Base-by-base conservation (phyloP, 2,888 invertebrate genomes). In the Shargacucullia verbasci region DNA sequence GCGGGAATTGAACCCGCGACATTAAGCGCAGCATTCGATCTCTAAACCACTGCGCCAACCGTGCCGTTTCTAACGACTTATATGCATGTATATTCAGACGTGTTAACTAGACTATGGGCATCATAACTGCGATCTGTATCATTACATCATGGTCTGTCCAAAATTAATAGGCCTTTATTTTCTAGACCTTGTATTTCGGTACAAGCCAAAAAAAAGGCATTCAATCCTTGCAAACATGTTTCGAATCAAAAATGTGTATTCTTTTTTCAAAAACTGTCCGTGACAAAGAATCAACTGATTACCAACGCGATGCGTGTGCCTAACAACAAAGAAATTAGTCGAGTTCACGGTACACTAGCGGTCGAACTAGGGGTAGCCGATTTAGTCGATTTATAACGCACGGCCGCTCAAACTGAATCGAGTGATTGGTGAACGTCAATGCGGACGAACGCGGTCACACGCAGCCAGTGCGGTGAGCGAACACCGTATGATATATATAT, bases 341-440 rank as follows among this genome's bases (percentile, higher is more conserved):
- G 54, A 67, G 64, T 79, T 79, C 53, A 80, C 73, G 79, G 68
- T 61, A 73, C 63, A 73, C 57, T 63, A 70, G 68, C 52, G 39
- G 59, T 48, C 52, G 63, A 67, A 66, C 69, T 52, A 57, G 59
- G 75, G 75, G 75, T 75, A 46, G 62, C 39, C 65, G 73, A 67
- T 71, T 71, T 71, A 75, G 65, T 59, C 64, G 68, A 62, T 70
- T 72, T 78, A 62, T 55, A 69, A 78, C 86, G 91, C 90, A 91
- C 88, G 92, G 84, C 74, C 86, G 89, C 83, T 67, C 87, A 84
- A 88, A 88, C 91, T 91, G 88, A 92, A 92, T 91, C 81, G 84
- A 60, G 76, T 87, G 88, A 89, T 91, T 89, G 88, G 69, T 76
- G 76, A 78, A 71, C 75, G 73, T 68, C 69, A 63, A 66, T 55